Percentiles rank a stretch among this genome's conserved stretches.
Conservation (phyloP, 2,113 vertebrate genomes). For the Cololabis saira region DNA sequence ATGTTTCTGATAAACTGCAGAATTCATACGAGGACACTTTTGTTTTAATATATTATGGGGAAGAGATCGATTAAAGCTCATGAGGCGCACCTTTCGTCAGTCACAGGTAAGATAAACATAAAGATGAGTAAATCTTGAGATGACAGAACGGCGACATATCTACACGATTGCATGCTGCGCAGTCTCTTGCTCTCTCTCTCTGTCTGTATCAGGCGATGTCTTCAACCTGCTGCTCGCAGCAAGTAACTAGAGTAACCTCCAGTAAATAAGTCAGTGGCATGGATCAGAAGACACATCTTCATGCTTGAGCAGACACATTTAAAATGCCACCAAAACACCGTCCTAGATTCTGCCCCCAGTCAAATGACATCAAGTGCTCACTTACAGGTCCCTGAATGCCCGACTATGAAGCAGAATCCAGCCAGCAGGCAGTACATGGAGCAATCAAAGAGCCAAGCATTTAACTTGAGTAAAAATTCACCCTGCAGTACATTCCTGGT, state of each 20-base stretch:
- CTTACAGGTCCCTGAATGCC: slow-evolving; percentile 77
- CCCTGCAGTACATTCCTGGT: slow-evolving; percentile 38
- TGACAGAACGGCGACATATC: slow-evolving; percentile 54
- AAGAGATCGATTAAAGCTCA: slow-evolving; percentile 1
- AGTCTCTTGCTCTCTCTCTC: slow-evolving; percentile 41
- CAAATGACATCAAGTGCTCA: slow-evolving; percentile 73
- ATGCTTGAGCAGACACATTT: slow-evolving; percentile 75
- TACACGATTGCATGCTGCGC: slow-evolving; percentile 34
- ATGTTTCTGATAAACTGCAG: neutral
- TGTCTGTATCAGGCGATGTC: slow-evolving; percentile 47
- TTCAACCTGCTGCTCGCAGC: slow-evolving; percentile 55
- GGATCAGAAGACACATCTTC: slow-evolving; percentile 75
- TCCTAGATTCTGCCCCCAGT: slow-evolving; percentile 76
- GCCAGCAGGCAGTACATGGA: slow-evolving; percentile 68
- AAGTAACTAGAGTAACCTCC: slow-evolving; percentile 64
- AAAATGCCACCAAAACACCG: slow-evolving; percentile 79
- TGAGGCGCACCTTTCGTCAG: slow-evolving; percentile 6
- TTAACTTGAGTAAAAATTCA: slow-evolving; percentile 72
- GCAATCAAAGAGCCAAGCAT: slow-evolving; percentile 77
- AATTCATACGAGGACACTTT: neutral
- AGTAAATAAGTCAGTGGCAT: slow-evolving; percentile 71
- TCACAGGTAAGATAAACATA: slow-evolving; percentile 31
- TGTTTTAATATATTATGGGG: neutral
- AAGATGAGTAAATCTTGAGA: slow-evolving; percentile 26
- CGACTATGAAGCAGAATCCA: slow-evolving; percentile 63